Percentiles rank a stretch among this genome's conserved stretches.
phyloP scores from a whole-genome alignment of 2,888 invertebrate species.

The Meiosimyza decipiens region DNA sequence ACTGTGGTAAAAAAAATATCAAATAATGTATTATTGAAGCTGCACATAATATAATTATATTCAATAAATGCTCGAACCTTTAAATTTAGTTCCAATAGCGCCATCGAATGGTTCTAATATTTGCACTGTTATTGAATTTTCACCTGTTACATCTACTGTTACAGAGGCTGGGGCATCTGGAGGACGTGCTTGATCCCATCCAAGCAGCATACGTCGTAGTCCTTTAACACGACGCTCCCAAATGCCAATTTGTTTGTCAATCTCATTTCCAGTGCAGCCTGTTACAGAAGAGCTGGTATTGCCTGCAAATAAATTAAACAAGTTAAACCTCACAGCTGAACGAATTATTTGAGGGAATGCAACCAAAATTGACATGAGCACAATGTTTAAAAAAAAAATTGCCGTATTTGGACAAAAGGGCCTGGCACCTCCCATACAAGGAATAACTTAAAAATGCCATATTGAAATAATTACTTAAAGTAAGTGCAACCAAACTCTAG shows the following conservation, averaged over 20 bases:
- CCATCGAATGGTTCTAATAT: constrained; percentile 82
- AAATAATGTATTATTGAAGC: too few relatives aligned
- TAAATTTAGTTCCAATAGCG: constrained; percentile 89
- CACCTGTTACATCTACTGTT: constrained; percentile 75
- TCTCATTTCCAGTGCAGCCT: constrained; percentile 79
- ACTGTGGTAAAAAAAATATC: constrained; percentile 70
- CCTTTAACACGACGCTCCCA: constrained; percentile 80
- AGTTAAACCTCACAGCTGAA: too few relatives aligned
- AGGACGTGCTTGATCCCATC: constrained; percentile 87
- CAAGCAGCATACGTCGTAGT: constrained; percentile 77
- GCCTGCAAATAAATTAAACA: constrained; percentile 47
- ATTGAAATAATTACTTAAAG: too few relatives aligned
- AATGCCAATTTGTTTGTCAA: constrained; percentile 85
- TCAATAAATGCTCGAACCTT: constrained; percentile 71
- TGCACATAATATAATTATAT: too few relatives aligned
- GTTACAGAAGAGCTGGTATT: constrained; percentile 69
- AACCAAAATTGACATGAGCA: too few relatives aligned
- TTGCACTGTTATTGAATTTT: constrained; percentile 72
- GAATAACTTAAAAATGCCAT: too few relatives aligned
- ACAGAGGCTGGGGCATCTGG: constrained; percentile 86
- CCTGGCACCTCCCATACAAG: too few relatives aligned
- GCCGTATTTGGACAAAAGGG: too few relatives aligned
- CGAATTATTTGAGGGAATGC: too few relatives aligned
- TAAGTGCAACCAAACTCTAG: too few relatives aligned
- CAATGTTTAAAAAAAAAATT: too few relatives aligned